phyloP scores from a whole-genome alignment of 2,888 invertebrate genomes.

The Phortica magna region DNA sequence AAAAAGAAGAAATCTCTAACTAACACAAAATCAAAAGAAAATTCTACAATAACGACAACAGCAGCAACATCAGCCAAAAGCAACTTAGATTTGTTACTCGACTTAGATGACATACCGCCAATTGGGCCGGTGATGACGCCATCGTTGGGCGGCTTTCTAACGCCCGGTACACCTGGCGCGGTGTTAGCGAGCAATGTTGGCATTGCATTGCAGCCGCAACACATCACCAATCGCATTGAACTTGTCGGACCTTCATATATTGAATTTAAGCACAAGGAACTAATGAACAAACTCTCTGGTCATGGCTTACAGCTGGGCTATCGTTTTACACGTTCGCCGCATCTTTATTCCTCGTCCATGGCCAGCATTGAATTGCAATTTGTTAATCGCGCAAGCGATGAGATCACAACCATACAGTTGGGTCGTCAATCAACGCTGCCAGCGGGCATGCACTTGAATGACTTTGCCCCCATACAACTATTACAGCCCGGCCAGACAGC shows the following conservation, averaged over 20 bases:
- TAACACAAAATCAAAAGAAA: background rate
- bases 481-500: slow-evolving; percentile 83
- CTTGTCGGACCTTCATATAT: slow-evolving; percentile 82
- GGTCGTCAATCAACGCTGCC: slow-evolving; percentile 79
- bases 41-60: background rate
- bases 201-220: slow-evolving; percentile 57
- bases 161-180: slow-evolving; percentile 79
- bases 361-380: slow-evolving; percentile 89
- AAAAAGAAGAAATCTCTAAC: background rate
- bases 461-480: slow-evolving; percentile 84
- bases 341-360: slow-evolving; percentile 90
- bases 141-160: slow-evolving; percentile 87
- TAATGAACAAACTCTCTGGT: slow-evolving; percentile 86
- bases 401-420: slow-evolving; percentile 80
- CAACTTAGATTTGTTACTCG: slow-evolving; percentile 90
- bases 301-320: slow-evolving; percentile 83
- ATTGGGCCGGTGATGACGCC: slow-evolving; percentile 85
- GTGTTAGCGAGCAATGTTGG: too few species aligned
- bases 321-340: slow-evolving; percentile 88
- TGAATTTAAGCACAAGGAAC: slow-evolving; percentile 81
- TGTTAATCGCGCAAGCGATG: slow-evolving; percentile 83
- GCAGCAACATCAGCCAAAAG: slow-evolving; percentile 77
- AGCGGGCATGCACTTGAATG: slow-evolving; percentile 86
- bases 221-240: slow-evolving; percentile 78
- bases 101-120: slow-evolving; percentile 88